A percentile compares a stretch with the other conserved stretches of the same genome.
Conservation (phyloP, 2,797 vertebrate genomes). For the Gadopsis marmoratus region DNA sequence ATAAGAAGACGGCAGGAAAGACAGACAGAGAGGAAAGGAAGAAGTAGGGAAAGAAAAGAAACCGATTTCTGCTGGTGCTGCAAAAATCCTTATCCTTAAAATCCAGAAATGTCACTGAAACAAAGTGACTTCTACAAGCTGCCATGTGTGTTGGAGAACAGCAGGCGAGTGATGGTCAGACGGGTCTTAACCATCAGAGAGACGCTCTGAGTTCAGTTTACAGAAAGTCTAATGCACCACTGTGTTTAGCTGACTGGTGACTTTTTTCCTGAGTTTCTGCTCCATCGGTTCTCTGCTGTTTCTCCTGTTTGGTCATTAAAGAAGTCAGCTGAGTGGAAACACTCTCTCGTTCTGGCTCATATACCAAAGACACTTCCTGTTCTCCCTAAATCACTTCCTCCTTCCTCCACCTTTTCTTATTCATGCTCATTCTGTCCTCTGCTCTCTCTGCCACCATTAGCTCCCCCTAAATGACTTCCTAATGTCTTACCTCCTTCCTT, state of each 20-base stretch:
- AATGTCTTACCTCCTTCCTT: not conserved
- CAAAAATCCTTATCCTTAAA: no score
- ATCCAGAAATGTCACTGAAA: not conserved
- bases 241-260: constrained; percentile 11
- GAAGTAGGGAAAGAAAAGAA: not conserved
- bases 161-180: not conserved
- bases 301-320: constrained; percentile 41
- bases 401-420: not conserved
- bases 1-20: not conserved
- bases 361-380: constrained; percentile 2
- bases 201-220: not conserved
- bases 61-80: not conserved
- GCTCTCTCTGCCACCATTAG: constrained; percentile 1
- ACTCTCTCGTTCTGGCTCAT: not conserved
- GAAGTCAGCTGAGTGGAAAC: constrained; percentile 47
- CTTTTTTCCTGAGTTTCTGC: constrained; percentile 3
- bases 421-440: not conserved
- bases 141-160: not conserved
- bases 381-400: not conserved
- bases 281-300: not conserved
- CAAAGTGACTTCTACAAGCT: not conserved
- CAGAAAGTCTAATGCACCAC: not conserved
- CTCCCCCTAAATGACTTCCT: not conserved
- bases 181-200: not conserved
- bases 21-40: not conserved